Base-by-base conservation (phyloP, 2,113 vertebrate genomes). In the Gorsachius goisagi region DNA sequence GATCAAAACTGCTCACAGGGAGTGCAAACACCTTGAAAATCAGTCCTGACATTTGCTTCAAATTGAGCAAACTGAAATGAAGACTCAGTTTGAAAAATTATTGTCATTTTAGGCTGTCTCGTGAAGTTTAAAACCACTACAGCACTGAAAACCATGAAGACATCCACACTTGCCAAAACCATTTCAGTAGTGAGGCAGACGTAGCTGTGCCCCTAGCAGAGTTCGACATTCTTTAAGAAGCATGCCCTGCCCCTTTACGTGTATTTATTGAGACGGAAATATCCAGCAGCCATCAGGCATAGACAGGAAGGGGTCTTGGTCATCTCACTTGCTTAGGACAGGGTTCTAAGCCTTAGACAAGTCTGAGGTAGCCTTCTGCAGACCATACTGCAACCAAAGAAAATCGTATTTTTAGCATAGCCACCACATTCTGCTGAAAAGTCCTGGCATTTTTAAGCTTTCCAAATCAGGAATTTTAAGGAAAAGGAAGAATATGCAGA, bases 211-310 rank as follows among this genome's bases (percentile, higher is more conserved):
- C n/a, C 8, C 30, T 21, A 23, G 50, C 39, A 67, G 52, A 84
- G 37, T 44, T 44, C 39, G 30, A 49, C 3, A 4, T 44, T 85
- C 26, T 11, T 30, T 30, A 32, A 49, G 39, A 55, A 44, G n/a
- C 3, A 2, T 0, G 0, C 6, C 2, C 16, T 85, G n/a, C 15
- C 24, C 7, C 9, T 60, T 60, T 33, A 15, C 0, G 0, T 66
- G 20, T 72, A 28, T 27, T 77, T 86, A 32, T 58, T 50, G 17
- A 76, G 50, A 59, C 33, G 49, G 50, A 60, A 60, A 59, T 71
- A 80, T 1, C 56, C 30, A 47, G n/a, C 37, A 72, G 19, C 41
- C 16, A 16, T 64, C 56, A 79, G 56, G 13, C 32, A 28, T 16
- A 21, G 68, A 23, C 21, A 28, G 14, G 41, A 35, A 20, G 27